Evolutionary conservation across 2,113 vertebrate genomes (phyloP).

Genomic region (Caranx melampygus): DNA sequence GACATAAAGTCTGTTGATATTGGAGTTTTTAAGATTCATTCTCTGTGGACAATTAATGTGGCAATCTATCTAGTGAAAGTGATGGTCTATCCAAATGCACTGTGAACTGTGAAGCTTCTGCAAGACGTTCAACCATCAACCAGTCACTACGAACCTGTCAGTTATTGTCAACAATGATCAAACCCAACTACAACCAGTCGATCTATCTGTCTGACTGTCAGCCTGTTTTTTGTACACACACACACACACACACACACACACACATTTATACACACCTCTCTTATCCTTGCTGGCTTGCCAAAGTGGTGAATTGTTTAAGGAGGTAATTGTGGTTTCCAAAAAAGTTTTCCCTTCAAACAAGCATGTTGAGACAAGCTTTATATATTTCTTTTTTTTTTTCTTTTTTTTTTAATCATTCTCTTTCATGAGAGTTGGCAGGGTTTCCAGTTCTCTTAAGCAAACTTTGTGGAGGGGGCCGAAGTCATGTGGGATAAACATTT

Average conservation of each 20-base stretch:
- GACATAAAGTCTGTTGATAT: background rate
- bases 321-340: conserved; percentile 70
- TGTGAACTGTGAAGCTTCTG: too few species aligned
- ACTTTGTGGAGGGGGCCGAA: conserved; percentile 55
- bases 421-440: conserved; percentile 64
- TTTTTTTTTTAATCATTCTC: conserved; percentile 37
- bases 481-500: conserved; percentile 75
- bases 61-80: background rate
- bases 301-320: conserved; percentile 55
- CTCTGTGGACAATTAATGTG: background rate
- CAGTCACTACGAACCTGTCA: too few species aligned
- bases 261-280: conserved; percentile 1
- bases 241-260: conserved; percentile 12
- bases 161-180: too few species aligned
- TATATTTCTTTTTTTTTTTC: conserved; percentile 58
- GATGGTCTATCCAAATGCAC: too few species aligned
- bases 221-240: background rate
- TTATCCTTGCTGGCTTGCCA: conserved; percentile 43
- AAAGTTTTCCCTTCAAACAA: conserved; percentile 51
- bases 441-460: conserved; percentile 53
- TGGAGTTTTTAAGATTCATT: background rate
- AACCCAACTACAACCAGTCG: too few species aligned
- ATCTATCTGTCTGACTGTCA: background rate
- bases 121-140: too few species aligned
- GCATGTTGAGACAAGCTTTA: conserved; percentile 65